Evolutionary conservation across 2,888 invertebrate genomes (phyloP).

Genomic region (Meiosimyza platycephala): DNA sequence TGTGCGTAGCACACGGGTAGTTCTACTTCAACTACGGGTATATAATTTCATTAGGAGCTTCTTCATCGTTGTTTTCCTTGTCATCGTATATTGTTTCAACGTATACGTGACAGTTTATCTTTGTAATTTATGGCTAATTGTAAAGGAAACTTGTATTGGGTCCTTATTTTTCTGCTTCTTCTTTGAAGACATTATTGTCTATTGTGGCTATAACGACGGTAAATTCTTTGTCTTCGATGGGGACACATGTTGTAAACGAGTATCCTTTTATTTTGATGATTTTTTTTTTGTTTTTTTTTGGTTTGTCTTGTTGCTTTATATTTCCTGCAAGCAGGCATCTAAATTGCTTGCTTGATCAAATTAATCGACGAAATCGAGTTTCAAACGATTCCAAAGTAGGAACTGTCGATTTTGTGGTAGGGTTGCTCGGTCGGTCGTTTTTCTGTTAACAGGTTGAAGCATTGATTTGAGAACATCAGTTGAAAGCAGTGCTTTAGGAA

Average conservation of each 20-base stretch:
- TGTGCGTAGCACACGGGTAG: conserved; percentile 2
- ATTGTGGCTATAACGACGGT: background rate
- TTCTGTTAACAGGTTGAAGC: conserved; percentile 2
- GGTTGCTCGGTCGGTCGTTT: background rate
- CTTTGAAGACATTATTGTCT: background rate
- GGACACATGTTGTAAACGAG: background rate
- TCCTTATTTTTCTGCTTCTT: background rate
- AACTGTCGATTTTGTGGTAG: conserved; percentile 15
- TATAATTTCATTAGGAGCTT: conserved; percentile 27
- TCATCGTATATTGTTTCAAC: background rate
- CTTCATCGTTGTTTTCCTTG: background rate
- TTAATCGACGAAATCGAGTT: conserved; percentile 25
- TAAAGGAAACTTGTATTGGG: conserved; percentile 24
- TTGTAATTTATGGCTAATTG: conserved; percentile 37
- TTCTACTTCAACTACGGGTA: background rate
- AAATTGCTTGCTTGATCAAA: conserved; percentile 19
- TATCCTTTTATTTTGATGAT: background rate
- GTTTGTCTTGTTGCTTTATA: background rate
- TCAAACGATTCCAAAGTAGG: background rate
- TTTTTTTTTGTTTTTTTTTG: background rate
- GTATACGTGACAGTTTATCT: conserved; percentile 32
- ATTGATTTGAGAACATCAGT: conserved; percentile 8
- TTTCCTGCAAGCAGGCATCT: background rate
- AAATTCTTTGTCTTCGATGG: conserved; percentile 2
- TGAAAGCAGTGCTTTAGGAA: background rate